Conservation (phyloP, 2,888 invertebrate genomes). For the Thumatha senex region DNA sequence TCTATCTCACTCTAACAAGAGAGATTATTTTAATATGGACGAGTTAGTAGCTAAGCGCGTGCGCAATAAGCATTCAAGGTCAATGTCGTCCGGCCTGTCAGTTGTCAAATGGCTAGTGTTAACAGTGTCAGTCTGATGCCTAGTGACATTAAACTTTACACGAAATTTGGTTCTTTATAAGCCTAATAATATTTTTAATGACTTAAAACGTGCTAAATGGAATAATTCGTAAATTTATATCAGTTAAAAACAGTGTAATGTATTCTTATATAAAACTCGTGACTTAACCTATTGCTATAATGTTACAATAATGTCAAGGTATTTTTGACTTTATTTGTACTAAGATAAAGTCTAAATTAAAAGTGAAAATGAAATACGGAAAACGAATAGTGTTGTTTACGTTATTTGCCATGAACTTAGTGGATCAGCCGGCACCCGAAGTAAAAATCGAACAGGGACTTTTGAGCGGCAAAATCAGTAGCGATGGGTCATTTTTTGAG, state of each 20-base stretch:
- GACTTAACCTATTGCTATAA: conserved; percentile 19
- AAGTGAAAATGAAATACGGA: conserved; percentile 50
- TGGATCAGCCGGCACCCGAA: conserved; percentile 72
- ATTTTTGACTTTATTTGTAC: background rate
- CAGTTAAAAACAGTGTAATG: background rate
- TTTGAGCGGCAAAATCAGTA: conserved; percentile 66
- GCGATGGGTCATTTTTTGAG: conserved; percentile 67
- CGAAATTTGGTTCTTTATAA: background rate
- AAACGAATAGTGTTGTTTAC: conserved; percentile 64
- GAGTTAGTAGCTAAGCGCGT: background rate
- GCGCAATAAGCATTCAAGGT: background rate
- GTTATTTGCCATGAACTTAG: conserved; percentile 63
- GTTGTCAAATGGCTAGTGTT: conserved; percentile 24
- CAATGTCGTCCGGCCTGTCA: background rate
- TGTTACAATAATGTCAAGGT: background rate
- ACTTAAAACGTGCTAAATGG: background rate
- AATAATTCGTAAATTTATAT: background rate
- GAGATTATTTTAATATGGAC: background rate
- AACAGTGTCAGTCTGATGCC: conserved; percentile 5
- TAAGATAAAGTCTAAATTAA: background rate
- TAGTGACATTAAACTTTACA: background rate
- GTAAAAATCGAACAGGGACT: conserved; percentile 66
- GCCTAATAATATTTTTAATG: background rate
- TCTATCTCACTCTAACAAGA: background rate
- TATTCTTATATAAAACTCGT: background rate